Base-by-base conservation (phyloP, 2,113 vertebrate genomes). In the Elephantulus edwardii region DNA sequence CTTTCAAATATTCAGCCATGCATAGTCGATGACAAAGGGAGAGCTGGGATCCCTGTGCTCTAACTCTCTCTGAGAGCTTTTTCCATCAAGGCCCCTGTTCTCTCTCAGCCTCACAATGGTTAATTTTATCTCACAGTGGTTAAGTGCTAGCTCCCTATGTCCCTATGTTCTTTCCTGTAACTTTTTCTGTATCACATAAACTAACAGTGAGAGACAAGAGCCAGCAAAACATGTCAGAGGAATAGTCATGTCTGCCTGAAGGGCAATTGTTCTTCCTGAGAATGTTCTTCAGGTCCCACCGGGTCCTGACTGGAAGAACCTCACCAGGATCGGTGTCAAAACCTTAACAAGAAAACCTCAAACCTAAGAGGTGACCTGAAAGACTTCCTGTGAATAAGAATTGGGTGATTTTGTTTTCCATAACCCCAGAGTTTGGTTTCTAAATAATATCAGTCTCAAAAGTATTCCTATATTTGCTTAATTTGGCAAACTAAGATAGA, bases 231-330 rank as follows among this genome's bases (percentile, higher is more conserved):
- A 12, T 24, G 6, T 3, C 1, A 11, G 10, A 7, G 4, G 13
- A 28, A 64, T 17, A 26, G 38, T 3, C 0, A 0, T 0, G 2
- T 38, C 44, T 22, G 6, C 46, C 44, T 7, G 38, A 24, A 30
- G 58, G 44, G 22, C 17, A 26, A 8, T 7, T 1, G 2, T 8
- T 44, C 26, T 24, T 38, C 17, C 56, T 24, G 30, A 70, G 38
- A 38, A 3, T 0, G 1, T 2, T 5, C n/a, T n/a, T 52, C 40
- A 8, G 1, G 0, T 3, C 24, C 26, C 17, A 1, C 5, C 5
- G 5, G 22, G 9, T 9, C 56, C 70, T 30, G 1, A 5, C 16
- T 20, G 2, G 9, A 10, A 62, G 5, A 52, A 38, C 33, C 10
- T 35, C 38, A 1, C 30, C n/a, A 9, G 16, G 1, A 12, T 1